A percentile compares a stretch with the other conserved stretches of the same genome.
phyloP scores from a whole-genome alignment of 2,797 vertebrate genomes.

The Muraenolepis orangiensis region DNA sequence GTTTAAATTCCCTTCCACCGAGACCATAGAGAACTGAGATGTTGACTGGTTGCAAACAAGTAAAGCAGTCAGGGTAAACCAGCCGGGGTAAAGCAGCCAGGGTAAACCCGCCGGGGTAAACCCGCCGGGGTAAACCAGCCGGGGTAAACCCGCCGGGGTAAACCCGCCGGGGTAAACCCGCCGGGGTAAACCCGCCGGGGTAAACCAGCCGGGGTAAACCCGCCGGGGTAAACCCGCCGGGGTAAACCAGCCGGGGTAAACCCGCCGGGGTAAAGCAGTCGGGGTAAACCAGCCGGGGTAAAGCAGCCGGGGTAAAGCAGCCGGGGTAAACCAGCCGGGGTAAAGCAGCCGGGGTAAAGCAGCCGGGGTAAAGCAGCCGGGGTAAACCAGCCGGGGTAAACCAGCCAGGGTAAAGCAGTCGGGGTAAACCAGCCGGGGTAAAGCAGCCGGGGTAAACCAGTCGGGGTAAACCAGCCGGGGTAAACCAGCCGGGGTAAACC shows the following conservation, averaged over 20 bases:
- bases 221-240: no score
- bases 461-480: no score
- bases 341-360: conserved; percentile 10
- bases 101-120: no score
- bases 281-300: conserved; percentile 17
- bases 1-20: conserved; percentile 56
- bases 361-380: no score
- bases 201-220: conserved; percentile 13
- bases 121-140: not conserved
- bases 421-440: conserved; percentile 17
- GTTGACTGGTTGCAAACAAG: conserved; percentile 27
- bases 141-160: no score
- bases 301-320: conserved; percentile 20
- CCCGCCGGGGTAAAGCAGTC: no score
- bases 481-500: no score
- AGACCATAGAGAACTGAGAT: conserved; percentile 38
- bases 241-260: conserved; percentile 15
- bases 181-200: no score
- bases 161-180: conserved; percentile 11
- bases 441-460: conserved; percentile 12
- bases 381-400: conserved; percentile 15
- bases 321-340: conserved; percentile 19
- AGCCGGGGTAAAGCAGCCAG: conserved; percentile 1
- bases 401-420: conserved; percentile 24
- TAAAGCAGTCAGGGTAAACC: conserved; percentile 25